These are phyloP conservation scores for Aphelocoma californica DNA, from an alignment of 2,797 vertebrate genomes.

Conservation along the genomic window DNA sequence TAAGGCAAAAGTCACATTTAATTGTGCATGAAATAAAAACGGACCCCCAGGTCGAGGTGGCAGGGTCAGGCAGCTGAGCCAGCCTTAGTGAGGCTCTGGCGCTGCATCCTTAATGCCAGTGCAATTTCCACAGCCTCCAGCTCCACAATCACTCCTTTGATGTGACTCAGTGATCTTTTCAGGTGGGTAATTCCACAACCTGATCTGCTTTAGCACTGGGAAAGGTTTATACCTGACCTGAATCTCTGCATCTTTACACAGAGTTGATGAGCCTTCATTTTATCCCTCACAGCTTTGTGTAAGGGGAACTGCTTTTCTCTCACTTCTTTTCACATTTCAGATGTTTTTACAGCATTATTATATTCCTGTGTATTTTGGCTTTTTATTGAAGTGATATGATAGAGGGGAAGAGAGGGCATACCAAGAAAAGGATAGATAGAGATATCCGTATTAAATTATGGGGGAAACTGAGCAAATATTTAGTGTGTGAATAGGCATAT, in stretches of 20 bases:
- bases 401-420: neutral
- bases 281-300: neutral
- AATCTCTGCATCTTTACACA: conserved; percentile 19
- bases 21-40: conserved; percentile 15
- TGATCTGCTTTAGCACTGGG: neutral
- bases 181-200: conserved; percentile 14
- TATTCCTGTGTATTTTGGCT: neutral
- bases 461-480: neutral
- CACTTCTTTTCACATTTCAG: neutral
- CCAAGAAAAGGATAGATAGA: neutral
- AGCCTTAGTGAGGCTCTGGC: neutral
- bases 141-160: neutral
- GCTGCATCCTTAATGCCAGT: neutral
- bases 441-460: neutral
- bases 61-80: neutral
- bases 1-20: neutral
- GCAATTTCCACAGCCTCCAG: neutral
- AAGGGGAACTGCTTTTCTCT: neutral
- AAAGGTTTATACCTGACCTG: conserved; percentile 22
- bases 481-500: neutral
- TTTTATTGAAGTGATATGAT: neutral
- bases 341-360: conserved; percentile 5
- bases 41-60: neutral
- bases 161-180: conserved; percentile 37
- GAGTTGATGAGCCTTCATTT: conserved; percentile 1